Evolutionary conservation across 2,113 vertebrate genomes (phyloP), one percentile per base, ranked within the genome.

Genomic region (Nothocercus julius): DNA sequence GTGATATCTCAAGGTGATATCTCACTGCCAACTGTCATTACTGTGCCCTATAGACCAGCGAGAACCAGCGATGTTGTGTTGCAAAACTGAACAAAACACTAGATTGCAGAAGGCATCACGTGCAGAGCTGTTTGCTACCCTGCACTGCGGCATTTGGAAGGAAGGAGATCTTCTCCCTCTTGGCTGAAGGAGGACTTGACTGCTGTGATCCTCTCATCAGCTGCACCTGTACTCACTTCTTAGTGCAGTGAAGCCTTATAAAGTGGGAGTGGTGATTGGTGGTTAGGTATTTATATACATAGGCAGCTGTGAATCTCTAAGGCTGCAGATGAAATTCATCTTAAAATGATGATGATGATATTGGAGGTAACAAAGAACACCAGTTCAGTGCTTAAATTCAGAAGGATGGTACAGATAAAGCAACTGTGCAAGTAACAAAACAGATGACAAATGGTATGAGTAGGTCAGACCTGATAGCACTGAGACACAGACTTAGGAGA

Each of bases 301-400:
- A 84, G 47, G 47, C 62, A 89, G 44, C 86, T 64, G 76, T 92
- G 42, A 95, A 61, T 90, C 87, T 94, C 90, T 90, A 96, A 92
- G 74, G 61, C 19, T 72, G 30, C 34, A 90, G 74, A 73, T 68
- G 59, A 93, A 93, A 90, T 92, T 66, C 9, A 62, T 90, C 94
- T 95, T 82, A 51, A 53, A 89, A 27, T 75, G 89, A 72, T 85
- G 38, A 94, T 87, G 88, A 93, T 94, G 94, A 93, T 95, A 62
- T 92, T 56, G 68, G 32, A 4, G 1, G 34, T 82, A 67, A 83
- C 34, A 81, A 68, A 66, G 24, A 92, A 47, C 45, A 90, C 17
- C n/a, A 85, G 27, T 7, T 67, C 38, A 72, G 1, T 82, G 9
- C 68, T 92, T 92, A 69, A 58, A 1, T 90, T 84, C 74, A 87